phyloP scores from a whole-genome alignment of 2,797 vertebrate species.

The Simalia tracyae region DNA sequence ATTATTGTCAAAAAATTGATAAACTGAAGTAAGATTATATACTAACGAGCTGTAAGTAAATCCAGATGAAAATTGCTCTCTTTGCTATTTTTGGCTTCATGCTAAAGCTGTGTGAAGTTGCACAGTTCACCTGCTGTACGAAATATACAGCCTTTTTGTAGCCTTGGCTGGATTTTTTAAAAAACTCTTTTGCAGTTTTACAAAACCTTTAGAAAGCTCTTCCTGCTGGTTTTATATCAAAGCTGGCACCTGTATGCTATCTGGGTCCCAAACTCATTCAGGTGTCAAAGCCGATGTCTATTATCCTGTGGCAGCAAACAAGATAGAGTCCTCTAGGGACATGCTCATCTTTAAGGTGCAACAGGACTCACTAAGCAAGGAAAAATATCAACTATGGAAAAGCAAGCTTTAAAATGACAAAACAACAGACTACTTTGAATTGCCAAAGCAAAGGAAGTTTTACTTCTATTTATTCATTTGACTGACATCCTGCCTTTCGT shows the following conservation, averaged over 20 bases:
- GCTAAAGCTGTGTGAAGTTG: slow-evolving; percentile 28
- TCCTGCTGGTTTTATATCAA: slow-evolving; percentile 36
- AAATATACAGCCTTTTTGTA: slow-evolving; percentile 11
- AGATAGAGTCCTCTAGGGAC: neutral
- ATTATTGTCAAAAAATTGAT: slow-evolving; percentile 31
- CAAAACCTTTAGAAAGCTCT: slow-evolving; percentile 35
- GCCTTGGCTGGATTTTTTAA: slow-evolving; percentile 14
- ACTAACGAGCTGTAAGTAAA: slow-evolving; percentile 28
- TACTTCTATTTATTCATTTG: neutral
- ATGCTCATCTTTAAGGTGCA: neutral
- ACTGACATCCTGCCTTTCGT: neutral
- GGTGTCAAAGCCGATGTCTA: neutral
- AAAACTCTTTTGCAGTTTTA: slow-evolving; percentile 21
- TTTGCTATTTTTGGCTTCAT: slow-evolving; percentile 35
- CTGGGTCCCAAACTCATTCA: neutral
- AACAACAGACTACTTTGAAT: neutral
- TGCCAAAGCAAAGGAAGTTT: neutral
- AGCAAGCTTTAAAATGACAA: neutral
- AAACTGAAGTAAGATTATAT: slow-evolving; percentile 52
- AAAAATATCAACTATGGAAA: neutral
- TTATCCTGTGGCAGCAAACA: neutral
- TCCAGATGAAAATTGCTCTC: slow-evolving; percentile 44
- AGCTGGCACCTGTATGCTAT: slow-evolving; percentile 1
- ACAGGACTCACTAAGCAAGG: neutral
- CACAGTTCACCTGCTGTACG: slow-evolving; percentile 23